Base-by-base conservation (phyloP, 2,113 vertebrate genomes). In the Physeter macrocephalus region DNA sequence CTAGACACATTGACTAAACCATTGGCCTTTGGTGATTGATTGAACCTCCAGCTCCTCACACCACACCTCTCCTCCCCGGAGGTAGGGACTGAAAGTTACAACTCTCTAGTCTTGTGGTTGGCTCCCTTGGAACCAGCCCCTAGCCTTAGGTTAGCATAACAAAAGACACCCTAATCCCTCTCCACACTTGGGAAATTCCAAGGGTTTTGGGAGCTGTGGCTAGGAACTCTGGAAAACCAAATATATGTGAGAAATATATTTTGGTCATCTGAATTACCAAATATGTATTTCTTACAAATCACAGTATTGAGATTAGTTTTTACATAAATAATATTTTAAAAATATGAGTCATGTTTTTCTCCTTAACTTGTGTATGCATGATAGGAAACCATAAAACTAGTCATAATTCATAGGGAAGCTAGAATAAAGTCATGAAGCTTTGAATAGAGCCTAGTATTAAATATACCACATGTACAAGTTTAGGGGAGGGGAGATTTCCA, bases 381-480 rank as follows among this genome's bases (percentile, higher is more conserved):
- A 27, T 57, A 31, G 10, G 17, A 89, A 84, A 86, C 31, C 9
- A 54, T 67, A 9, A 93, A 93, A 59, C 23, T 93, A 88, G 25
- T 36, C 62, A 49, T 31, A 10, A 64, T 93, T 77, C 77, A 52
- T 21, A 85, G 52, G 18, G 25, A 69, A 92, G 8, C 29, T 77
- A 74, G 31, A 72, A 81, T 41, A 87, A 92, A 90, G 29, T 46
- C 69, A 72, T 75, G n/a, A 82, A 84, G 27, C 78, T 84, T 69
- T 52, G 18, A 87, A 57, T 17, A 62, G 29, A 83, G 11, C 18
- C 57, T 78, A 21, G 12, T 64, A 71, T 88, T 92, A 77, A 96
- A 83, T 74, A 34, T 34, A 57, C 12, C 10, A 69, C n/a, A 13
- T 64, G 3, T 54, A 43, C 52, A 72, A 52, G 5, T 71, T 85